phyloP scores from a whole-genome alignment of 1,140 invertebrate species.

The Frieseomelitta varia region DNA sequence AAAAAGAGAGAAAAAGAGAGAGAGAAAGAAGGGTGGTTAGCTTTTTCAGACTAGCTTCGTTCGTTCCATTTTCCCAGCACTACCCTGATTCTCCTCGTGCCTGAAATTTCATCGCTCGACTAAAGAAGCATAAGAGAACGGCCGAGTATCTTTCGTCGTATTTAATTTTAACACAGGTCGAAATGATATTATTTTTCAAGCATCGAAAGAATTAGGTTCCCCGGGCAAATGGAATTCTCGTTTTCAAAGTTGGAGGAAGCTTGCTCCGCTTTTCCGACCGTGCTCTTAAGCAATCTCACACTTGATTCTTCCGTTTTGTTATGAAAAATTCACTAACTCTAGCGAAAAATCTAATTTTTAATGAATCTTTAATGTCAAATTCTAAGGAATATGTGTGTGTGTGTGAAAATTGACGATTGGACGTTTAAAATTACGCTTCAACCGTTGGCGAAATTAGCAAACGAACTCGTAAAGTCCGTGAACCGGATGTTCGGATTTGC shows the following conservation, averaged over 20 bases:
- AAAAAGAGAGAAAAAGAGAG: too few species aligned
- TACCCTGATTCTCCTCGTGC: neutral
- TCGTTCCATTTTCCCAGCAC: neutral
- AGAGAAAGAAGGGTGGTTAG: neutral
- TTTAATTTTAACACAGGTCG: neutral
- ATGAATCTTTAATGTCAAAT: conserved; percentile 11
- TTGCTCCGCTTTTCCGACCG: neutral
- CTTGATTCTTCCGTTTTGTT: neutral
- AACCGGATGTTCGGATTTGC: conserved; percentile 7
- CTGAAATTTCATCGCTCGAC: neutral
- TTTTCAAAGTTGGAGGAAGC: neutral
- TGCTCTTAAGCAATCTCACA: neutral
- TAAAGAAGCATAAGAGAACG: neutral
- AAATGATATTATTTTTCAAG: neutral
- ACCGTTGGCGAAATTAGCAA: conserved; percentile 3
- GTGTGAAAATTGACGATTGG: neutral
- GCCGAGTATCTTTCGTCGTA: neutral
- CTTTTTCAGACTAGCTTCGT: neutral
- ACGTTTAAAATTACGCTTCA: neutral
- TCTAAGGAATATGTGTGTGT: too few species aligned
- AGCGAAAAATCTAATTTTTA: neutral
- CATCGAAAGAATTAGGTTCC: neutral
- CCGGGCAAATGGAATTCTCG: neutral
- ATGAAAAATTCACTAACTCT: neutral
- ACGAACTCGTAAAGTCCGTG: neutral